Evolutionary conservation across 2,113 vertebrate species (phyloP), one percentile per base, ranked within the genome.

Genomic region (Arothron firmamentum): DNA sequence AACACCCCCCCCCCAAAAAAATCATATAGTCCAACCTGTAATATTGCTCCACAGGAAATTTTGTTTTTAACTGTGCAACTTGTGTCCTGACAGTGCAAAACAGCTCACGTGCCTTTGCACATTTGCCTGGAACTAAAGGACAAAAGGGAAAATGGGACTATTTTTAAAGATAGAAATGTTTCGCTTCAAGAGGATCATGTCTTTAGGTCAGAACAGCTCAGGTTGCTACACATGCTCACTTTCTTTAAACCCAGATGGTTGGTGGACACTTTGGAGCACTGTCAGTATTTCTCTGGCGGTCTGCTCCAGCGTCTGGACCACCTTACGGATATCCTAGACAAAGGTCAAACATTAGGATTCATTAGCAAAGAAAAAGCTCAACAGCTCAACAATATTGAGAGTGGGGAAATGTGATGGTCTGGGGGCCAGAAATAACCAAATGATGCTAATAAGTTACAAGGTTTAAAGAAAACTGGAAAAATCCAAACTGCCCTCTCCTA

Each of bases 211-310:
- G 21, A 48, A 41, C 1, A 20, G 14, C 0, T 5, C 6, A 2
- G 0, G 10, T 0, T 5, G 38, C 15, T 4, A 7, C 2, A 41
- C 17, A 41, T 45, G 90, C 94, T 93, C 86, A 98, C 96, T 97
- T 80, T 95, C 92, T 88, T 96, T 96, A 86, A 98, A 95, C 50
- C 96, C 96, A 56, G 88, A 70, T 14, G 94, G 92, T 21, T 99
- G 97, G 85, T 98, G 97, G 62, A 99, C 96, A 51, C 96, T 95
- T 78, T 99, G 97, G 57, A 99, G 90, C 5, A 98, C 77, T 25
- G 96, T 98, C 0, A 98, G 91, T 57, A 95, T 95, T 88, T 99
- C 96, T 67, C 96, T 93, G n/a, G 96, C 95, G 1, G 93, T 95
- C 88, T 98, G 96, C 84, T 98, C 96, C 83, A 98, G 70, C 41